Evolutionary conservation across 2,888 invertebrate species (phyloP).

Genomic region (Pseudeuparius sepicola): DNA sequence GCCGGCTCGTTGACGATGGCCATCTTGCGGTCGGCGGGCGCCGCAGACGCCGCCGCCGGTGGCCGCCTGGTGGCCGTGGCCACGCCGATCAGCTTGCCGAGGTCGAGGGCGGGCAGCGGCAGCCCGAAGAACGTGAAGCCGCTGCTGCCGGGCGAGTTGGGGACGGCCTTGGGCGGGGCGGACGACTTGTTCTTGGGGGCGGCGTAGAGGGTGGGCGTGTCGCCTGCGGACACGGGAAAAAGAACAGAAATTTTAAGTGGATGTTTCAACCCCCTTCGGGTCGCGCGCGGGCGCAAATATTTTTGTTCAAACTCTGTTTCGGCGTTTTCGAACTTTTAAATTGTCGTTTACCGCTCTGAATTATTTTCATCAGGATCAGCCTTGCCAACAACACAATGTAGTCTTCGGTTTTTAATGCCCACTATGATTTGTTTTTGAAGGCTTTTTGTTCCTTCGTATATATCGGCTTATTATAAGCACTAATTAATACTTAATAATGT

Average conservation of each 20-base stretch:
- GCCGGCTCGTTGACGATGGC: conserved; percentile 32
- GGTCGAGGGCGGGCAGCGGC: conserved; percentile 62
- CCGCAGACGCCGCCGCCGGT: conserved; percentile 17
- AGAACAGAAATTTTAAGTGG: conserved; percentile 1
- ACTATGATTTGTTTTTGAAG: too few relatives aligned
- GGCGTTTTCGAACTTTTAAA: too few relatives aligned
- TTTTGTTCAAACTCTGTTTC: too few relatives aligned
- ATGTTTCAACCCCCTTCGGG: too few relatives aligned
- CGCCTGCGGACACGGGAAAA: conserved; percentile 35
- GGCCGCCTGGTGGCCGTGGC: conserved; percentile 27
- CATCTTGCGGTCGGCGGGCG: conserved; percentile 29
- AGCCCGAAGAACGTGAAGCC: conserved; percentile 80
- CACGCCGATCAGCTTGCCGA: conserved; percentile 20
- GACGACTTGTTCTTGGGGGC: conserved; percentile 36
- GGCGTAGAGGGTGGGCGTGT: conserved; percentile 52
- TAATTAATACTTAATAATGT: too few relatives aligned
- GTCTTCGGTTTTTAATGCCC: too few relatives aligned
- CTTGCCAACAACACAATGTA: too few relatives aligned
- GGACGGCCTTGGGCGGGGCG: conserved; percentile 31
- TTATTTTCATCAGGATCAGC: too few relatives aligned
- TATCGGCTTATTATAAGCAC: too few relatives aligned
- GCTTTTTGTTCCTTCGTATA: too few relatives aligned
- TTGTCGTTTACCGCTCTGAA: too few relatives aligned
- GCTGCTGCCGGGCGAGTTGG: conserved; percentile 44
- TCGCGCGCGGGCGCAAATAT: too few relatives aligned